phyloP scores from a whole-genome alignment of 2,888 invertebrate species.

The Selenia dentaria region DNA sequence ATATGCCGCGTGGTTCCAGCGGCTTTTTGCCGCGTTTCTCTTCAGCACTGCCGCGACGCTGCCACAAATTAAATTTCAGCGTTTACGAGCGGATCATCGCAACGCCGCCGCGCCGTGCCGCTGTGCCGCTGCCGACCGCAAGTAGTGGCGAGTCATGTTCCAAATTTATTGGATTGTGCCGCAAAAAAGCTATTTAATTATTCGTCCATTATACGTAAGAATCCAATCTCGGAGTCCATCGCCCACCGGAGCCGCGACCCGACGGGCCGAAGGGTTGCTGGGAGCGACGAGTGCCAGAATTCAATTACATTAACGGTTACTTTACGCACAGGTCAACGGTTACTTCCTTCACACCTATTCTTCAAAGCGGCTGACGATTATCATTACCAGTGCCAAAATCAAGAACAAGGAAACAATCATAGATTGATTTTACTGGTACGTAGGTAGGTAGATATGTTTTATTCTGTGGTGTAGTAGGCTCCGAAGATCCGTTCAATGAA shows the following conservation, averaged over 20 bases:
- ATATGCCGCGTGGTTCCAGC: slow-evolving; percentile 25
- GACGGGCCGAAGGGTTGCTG: slow-evolving; percentile 1
- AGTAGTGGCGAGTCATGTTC: slow-evolving; percentile 47
- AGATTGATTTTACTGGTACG: too few species aligned
- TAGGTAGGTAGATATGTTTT: too few species aligned
- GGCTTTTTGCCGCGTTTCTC: slow-evolving; percentile 29
- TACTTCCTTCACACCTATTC: too few species aligned
- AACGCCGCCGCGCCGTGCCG: slow-evolving; percentile 26
- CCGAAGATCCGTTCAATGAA: too few species aligned
- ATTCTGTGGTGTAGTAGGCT: too few species aligned
- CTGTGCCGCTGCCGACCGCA: slow-evolving; percentile 8
- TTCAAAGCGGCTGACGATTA: too few species aligned
- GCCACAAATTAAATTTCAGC: slow-evolving; percentile 48
- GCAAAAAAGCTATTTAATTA: slow-evolving; percentile 51
- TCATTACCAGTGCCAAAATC: too few species aligned
- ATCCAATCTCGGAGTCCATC: slow-evolving; percentile 15
- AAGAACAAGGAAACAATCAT: too few species aligned
- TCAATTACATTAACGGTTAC: not conserved
- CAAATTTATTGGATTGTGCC: slow-evolving; percentile 49
- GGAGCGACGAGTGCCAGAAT: not conserved
- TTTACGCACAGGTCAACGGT: too few species aligned
- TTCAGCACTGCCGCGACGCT: slow-evolving; percentile 23
- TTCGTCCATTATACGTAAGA: slow-evolving; percentile 34
- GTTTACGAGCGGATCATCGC: slow-evolving; percentile 43
- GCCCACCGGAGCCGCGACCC: slow-evolving; percentile 1